A percentile compares a stretch with the other conserved stretches of the same genome.
Conservation (phyloP, 2,888 invertebrate species). For the Hemicrepidius hirtus region DNA sequence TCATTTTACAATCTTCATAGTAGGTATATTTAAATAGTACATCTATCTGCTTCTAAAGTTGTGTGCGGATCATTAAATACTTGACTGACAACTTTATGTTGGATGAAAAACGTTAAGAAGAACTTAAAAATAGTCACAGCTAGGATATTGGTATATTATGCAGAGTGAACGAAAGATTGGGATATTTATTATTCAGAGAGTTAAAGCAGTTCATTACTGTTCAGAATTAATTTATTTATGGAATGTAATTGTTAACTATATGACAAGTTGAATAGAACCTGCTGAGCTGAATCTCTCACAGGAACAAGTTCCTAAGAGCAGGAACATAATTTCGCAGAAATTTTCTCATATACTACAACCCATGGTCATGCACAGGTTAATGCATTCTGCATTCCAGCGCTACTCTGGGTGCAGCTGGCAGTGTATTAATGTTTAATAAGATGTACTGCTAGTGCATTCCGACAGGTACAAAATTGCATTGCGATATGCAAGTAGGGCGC, state of each 20-base stretch:
- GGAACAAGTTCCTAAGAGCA: background rate
- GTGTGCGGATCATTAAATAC: no score
- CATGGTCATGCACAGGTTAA: slow-evolving; percentile 33
- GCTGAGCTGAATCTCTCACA: background rate
- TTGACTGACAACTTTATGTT: no score
- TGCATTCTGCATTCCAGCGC: slow-evolving; percentile 40
- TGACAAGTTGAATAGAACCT: background rate
- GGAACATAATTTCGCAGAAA: slow-evolving; percentile 4
- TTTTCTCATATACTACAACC: slow-evolving; percentile 13
- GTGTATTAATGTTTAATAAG: slow-evolving; percentile 49
- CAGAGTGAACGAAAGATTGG: no score
- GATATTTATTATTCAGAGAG: no score
- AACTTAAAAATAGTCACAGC: no score
- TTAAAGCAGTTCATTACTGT: background rate
- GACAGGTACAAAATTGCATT: slow-evolving; percentile 50
- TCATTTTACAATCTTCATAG: no score
- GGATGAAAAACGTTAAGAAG: no score
- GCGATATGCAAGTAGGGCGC: slow-evolving; percentile 38
- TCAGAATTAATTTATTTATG: slow-evolving; percentile 1
- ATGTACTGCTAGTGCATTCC: slow-evolving; percentile 36
- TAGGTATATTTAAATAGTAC: no score
- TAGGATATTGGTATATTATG: no score
- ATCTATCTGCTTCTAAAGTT: no score
- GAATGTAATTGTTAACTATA: background rate
- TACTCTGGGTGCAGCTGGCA: slow-evolving; percentile 35